phyloP scores from a whole-genome alignment of 2,113 vertebrate genomes.

The Bujurquina vittata region DNA sequence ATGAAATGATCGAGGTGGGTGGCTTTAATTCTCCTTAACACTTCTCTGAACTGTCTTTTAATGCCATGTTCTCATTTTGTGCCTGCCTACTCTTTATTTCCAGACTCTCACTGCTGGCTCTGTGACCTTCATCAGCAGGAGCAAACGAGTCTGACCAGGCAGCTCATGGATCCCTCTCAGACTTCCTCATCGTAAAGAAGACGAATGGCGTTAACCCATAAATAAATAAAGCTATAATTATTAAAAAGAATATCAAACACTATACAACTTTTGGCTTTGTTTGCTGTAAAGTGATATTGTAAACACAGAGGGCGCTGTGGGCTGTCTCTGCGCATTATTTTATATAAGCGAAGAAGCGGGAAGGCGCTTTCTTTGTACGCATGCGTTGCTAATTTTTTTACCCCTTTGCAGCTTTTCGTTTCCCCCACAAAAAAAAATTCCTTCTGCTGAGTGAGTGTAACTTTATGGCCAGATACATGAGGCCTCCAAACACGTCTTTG shows the following conservation, averaged over 20 bases:
- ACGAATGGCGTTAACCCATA: neutral
- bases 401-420: conserved; percentile 11
- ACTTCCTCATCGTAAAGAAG: neutral
- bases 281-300: neutral
- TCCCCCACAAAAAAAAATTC: neutral
- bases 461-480: conserved; percentile 89
- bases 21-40: neutral
- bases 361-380: conserved; percentile 34
- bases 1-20: conserved; percentile 87
- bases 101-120: conserved; percentile 81
- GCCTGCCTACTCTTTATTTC: conserved; percentile 1
- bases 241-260: neutral
- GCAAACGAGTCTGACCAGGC: conserved; percentile 71
- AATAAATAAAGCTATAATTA: neutral
- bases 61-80: neutral
- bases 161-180: neutral
- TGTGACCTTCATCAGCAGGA: conserved; percentile 80
- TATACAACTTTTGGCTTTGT: neutral
- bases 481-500: conserved; percentile 93
- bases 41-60: neutral
- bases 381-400: conserved; percentile 17
- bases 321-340: too few relatives aligned
- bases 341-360: neutral
- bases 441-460: conserved; percentile 17
- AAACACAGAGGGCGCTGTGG: conserved; percentile 19